A percentile compares a stretch with the other conserved stretches of the same genome.
Evolutionary conservation across 23 tunicate genomes (phyloP).

Genomic region (Trididemnum miniatum): DNA sequence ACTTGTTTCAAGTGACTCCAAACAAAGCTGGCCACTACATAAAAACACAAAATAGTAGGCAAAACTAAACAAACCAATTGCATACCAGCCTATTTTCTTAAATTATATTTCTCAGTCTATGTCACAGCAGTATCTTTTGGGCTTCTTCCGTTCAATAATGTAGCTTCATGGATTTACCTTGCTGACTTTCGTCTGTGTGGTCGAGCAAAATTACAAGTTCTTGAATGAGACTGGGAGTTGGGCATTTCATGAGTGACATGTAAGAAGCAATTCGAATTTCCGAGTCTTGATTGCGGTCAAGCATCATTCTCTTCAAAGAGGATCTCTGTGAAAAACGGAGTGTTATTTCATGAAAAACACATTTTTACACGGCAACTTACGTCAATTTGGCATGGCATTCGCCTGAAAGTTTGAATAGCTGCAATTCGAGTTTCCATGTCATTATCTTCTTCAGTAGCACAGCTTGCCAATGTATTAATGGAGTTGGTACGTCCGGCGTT

Average conservation of each 20-base stretch:
- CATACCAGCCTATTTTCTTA: no score
- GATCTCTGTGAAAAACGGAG: conserved; percentile 45
- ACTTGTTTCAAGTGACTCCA: conserved; percentile 73
- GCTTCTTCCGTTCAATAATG: no score
- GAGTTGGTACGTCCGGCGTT: conserved; percentile 75
- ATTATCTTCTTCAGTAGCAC: conserved; percentile 59
- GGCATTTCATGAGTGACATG: conserved; percentile 77
- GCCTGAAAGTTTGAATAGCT: conserved; percentile 72
- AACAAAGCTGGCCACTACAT: conserved; percentile 83
- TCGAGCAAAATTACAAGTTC: conserved; percentile 59
- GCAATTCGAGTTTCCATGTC: conserved; percentile 85
- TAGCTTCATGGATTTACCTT: conserved; percentile 44
- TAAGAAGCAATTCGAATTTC: conserved; percentile 81
- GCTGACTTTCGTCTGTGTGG: conserved; percentile 44
- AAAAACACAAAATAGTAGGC: neutral
- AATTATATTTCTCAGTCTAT: no score
- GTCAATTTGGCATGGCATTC: conserved; percentile 80
- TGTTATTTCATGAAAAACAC: neutral
- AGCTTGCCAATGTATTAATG: conserved; percentile 29
- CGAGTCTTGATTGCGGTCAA: conserved; percentile 53
- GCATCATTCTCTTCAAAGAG: conserved; percentile 26
- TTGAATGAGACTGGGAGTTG: conserved; percentile 50
- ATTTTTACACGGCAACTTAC: conserved; percentile 43
- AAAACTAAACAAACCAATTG: no score
- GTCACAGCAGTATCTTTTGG: no score